A percentile compares a stretch with the other conserved stretches of the same genome.
phyloP scores from a whole-genome alignment of 2,888 invertebrate genomes.

The Adela reaumurella region DNA sequence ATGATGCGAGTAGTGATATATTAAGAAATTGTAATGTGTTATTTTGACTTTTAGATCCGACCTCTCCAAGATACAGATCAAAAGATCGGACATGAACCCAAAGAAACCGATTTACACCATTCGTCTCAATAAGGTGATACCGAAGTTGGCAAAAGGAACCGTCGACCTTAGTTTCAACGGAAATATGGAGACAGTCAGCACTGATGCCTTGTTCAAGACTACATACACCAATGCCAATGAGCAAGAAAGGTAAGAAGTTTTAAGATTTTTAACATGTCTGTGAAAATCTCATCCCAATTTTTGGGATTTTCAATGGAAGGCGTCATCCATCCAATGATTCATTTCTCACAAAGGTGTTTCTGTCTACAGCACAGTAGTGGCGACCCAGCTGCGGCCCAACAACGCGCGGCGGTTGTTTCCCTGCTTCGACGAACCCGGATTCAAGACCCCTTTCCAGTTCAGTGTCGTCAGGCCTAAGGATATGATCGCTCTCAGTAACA shows the following conservation, averaged over 20 bases:
- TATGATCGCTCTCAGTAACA: slow-evolving; percentile 63
- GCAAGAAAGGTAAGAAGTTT: slow-evolving; percentile 39
- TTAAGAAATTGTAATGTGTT: too few species aligned
- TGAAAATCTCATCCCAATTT: too few species aligned
- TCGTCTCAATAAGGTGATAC: slow-evolving; percentile 54
- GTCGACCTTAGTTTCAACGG: slow-evolving; percentile 65
- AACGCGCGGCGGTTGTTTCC: slow-evolving; percentile 75
- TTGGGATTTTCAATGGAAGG: too few species aligned
- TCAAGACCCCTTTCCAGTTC: slow-evolving; percentile 67
- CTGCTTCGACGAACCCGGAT: slow-evolving; percentile 76
- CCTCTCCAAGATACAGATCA: slow-evolving; percentile 24
- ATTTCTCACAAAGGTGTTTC: too few species aligned
- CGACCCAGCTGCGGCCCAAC: slow-evolving; percentile 67
- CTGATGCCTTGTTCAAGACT: slow-evolving; percentile 68
- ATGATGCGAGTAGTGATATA: too few species aligned
- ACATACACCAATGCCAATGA: slow-evolving; percentile 44
- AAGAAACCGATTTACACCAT: slow-evolving; percentile 62
- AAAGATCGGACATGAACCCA: slow-evolving; percentile 46
- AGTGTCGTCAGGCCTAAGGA: slow-evolving; percentile 59
- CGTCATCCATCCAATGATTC: too few species aligned
- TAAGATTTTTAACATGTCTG: too few species aligned
- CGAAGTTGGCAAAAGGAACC: slow-evolving; percentile 55
- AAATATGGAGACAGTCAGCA: slow-evolving; percentile 57
- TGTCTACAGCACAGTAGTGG: slow-evolving; percentile 54
- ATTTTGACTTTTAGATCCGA: slow-evolving; percentile 17